These are phyloP conservation scores for Margaritifera margaritifera DNA, from an alignment of 2,888 invertebrate genomes.

Conservation along the genomic window DNA sequence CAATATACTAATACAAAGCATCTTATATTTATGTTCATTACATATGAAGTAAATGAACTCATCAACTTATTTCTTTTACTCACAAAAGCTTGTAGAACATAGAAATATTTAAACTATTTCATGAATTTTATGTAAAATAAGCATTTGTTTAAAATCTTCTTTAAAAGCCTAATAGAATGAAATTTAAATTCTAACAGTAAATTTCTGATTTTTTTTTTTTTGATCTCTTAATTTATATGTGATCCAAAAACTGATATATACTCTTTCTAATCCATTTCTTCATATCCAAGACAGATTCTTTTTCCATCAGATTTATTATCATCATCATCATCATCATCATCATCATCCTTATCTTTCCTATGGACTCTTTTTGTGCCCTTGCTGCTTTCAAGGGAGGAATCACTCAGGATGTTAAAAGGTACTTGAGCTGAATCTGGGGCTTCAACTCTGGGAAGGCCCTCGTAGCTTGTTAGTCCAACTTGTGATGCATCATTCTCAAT, in stretches of 20 bases:
- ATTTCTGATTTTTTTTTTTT: no score
- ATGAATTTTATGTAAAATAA: no score
- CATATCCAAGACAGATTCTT: slow-evolving; percentile 43
- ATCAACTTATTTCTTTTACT: no score
- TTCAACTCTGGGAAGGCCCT: background rate
- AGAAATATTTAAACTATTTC: no score
- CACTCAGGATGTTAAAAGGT: slow-evolving; percentile 41
- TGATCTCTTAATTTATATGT: no score
- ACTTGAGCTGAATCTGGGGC: slow-evolving; percentile 18
- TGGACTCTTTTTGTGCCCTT: slow-evolving; percentile 10
- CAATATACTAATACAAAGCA: no score
- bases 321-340: slow-evolving; percentile 41
- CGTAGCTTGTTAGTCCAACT: slow-evolving; percentile 14
- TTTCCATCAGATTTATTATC: slow-evolving; percentile 42
- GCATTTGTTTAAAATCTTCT: no score
- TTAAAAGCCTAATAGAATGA: no score
- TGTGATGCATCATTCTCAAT: slow-evolving; percentile 34
- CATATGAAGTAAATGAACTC: no score
- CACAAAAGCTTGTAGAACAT: no score
- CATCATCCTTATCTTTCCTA: slow-evolving; percentile 20
- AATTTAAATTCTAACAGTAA: no score
- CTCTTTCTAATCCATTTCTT: slow-evolving; percentile 58
- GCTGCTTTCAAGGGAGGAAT: slow-evolving; percentile 2
- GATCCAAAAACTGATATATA: background rate
- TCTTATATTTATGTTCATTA: no score